Base-by-base conservation (phyloP, 1,140 invertebrate genomes). In the Globodera rostochiensis region DNA sequence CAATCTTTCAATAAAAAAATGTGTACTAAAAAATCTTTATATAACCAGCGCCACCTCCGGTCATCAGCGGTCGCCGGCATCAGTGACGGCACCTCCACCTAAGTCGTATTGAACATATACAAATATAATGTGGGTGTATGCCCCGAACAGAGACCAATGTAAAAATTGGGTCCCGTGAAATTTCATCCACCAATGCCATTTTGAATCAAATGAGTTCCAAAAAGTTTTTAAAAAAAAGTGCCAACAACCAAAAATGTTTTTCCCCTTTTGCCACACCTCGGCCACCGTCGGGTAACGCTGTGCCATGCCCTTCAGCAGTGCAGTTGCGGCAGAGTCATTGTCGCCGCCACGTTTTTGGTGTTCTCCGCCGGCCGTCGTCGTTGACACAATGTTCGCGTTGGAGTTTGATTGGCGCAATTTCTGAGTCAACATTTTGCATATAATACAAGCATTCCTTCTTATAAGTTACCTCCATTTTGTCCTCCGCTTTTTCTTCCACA, bases 71-170 rank as follows among this genome's bases (percentile, higher is more conserved):
- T 25, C 9, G 19, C 46, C 45, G 49, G 21, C 47, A 46, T 50
- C 46, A 15, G 53, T 19, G 77, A 69, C 7, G 77, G 77, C 53
- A 66, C 69, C 69, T 69, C 77, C 11, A 78, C 77, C 36, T 71
- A 25, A 15, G 3, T 13, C 60, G 21, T 36, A 36, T 36, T 36
- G 36, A 36, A 36, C 36, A 36, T 36, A 36, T 36, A 36, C 36
- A 36, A 25, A 36, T 36, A 36, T 36, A 36, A 36, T 36, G 36
- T 36, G 36, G 36, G 36, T 36, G 36, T 1, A 36, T 36, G 2
- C 2, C 36, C 36, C 36, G 36, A 64, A 64, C 19, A 19, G 19
- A 64, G 19, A 64, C 13, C 13, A 53, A 64, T 6, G 15, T 13
- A 15, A 60, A 36, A 36, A 36, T 36, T 36, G 1, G 1, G n/a